Evolutionary conservation across 2,113 vertebrate genomes (phyloP).

Genomic region (Neolamprologus falcicula): DNA sequence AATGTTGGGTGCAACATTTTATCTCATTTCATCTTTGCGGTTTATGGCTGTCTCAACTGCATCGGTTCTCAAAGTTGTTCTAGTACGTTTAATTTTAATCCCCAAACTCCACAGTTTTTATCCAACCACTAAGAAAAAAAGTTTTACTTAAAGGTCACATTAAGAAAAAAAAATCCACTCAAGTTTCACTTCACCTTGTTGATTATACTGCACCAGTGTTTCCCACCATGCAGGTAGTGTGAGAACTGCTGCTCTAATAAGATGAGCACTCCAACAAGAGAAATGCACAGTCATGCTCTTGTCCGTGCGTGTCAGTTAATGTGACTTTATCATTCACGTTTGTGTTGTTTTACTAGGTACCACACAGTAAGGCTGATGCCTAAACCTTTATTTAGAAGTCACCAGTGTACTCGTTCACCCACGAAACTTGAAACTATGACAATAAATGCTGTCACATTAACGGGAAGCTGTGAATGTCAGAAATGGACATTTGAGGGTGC

Average conservation of each 20-base stretch:
- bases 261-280: not conserved
- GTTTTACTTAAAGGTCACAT: not conserved
- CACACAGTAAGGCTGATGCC: not conserved
- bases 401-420: not conserved
- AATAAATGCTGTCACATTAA: not conserved
- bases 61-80: not conserved
- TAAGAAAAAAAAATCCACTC: not conserved
- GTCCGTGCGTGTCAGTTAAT: not conserved
- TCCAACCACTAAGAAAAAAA: not conserved
- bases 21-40: not conserved
- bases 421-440: not conserved
- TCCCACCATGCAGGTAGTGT: not conserved
- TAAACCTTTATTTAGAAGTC: not conserved
- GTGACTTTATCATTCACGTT: not conserved
- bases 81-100: not conserved
- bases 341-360: not conserved
- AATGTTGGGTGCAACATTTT: not conserved
- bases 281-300: not conserved
- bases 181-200: not conserved
- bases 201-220: not conserved
- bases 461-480: not conserved
- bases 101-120: not conserved
- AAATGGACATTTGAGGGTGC: not conserved
- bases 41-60: not conserved
- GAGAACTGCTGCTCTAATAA: not conserved